A percentile compares a stretch with the other conserved stretches of the same genome.
These are phyloP conservation scores for Ptychadena robeensis DNA, from an alignment of 2,797 vertebrate genomes.

Conservation along the genomic window DNA sequence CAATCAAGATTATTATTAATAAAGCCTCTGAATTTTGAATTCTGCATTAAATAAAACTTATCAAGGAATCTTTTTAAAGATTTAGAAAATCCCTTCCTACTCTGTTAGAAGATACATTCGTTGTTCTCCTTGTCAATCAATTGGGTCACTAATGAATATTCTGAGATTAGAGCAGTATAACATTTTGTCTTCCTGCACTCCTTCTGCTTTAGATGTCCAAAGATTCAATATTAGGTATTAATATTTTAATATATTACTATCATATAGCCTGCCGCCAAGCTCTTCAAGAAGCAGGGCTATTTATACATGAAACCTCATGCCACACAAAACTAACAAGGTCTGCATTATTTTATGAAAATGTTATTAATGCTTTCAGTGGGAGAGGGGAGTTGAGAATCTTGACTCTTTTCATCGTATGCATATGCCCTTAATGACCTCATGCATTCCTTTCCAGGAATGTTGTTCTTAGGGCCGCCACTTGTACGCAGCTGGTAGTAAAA, in stretches of 20 bases:
- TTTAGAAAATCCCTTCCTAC: neutral
- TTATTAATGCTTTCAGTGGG: constrained; percentile 48
- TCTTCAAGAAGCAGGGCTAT: neutral
- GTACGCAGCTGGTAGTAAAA: constrained; percentile 36
- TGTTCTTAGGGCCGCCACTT: constrained; percentile 37
- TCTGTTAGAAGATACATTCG: neutral
- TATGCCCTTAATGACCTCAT: constrained; percentile 53
- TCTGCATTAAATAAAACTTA: neutral
- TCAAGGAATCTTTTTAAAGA: neutral
- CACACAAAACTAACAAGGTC: constrained; percentile 12
- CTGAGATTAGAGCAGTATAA: neutral
- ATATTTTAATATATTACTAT: neutral
- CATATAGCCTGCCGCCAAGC: neutral
- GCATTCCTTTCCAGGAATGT: constrained; percentile 63
- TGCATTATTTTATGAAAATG: constrained; percentile 36
- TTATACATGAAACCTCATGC: neutral
- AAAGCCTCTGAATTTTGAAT: neutral
- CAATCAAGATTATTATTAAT: too few relatives aligned
- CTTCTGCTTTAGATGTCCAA: neutral
- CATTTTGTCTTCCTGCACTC: neutral
- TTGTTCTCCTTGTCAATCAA: neutral
- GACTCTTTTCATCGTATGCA: constrained; percentile 50
- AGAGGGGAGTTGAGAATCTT: constrained; percentile 52
- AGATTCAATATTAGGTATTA: neutral
- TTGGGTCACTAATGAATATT: neutral